Base-by-base conservation (phyloP, 2,113 vertebrate species). In the Sinocyclocheilus grahami region DNA sequence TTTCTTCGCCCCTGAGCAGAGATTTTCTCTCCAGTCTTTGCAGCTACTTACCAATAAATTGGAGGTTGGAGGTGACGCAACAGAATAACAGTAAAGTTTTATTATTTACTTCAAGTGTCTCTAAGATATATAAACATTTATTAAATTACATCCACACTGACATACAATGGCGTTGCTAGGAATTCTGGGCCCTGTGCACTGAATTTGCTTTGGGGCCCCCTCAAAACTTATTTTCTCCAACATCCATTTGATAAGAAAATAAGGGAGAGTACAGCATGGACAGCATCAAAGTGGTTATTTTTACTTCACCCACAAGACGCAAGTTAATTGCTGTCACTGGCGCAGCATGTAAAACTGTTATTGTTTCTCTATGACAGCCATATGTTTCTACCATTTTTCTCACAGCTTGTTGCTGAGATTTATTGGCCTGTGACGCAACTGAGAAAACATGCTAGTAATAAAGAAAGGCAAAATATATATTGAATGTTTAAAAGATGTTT, bases 351-450 rank as follows among this genome's bases (percentile, higher is more conserved):
- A 76, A 86, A 77, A 1, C 37, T 63, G 37, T 63, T 63, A 63
- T 63, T 85, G 53, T 82, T 77, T 84, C 42, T 84, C 46, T 78
- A 30, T 65, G 33, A 20, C 14, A 65, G 67, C 81, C 88, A 89
- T 55, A 78, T 89, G 88, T 85, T 86, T 86, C 85, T 63, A 58
- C 37, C 33, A 84, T 85, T 78, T 22, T 39, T 51, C 69, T 86
- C 83, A 88, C 30, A 13, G 75, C 71, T 65, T 77, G 37, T 53
- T 27, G 55, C 53, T 80, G 77, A 76, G 75, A 71, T 84, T 75
- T 76, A 76, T 37, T 74, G 42, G 78, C 1, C 16, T 39, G 27
- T 80, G 42, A 83, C 3, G 5, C 75, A 71, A 77, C 48, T 22
- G 24, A 30, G 20, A 51, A 76, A 86, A 85, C 78, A 75, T 78